These are phyloP conservation scores for Alca torda DNA, from an alignment of 2,797 vertebrate species.

Conservation along the genomic window DNA sequence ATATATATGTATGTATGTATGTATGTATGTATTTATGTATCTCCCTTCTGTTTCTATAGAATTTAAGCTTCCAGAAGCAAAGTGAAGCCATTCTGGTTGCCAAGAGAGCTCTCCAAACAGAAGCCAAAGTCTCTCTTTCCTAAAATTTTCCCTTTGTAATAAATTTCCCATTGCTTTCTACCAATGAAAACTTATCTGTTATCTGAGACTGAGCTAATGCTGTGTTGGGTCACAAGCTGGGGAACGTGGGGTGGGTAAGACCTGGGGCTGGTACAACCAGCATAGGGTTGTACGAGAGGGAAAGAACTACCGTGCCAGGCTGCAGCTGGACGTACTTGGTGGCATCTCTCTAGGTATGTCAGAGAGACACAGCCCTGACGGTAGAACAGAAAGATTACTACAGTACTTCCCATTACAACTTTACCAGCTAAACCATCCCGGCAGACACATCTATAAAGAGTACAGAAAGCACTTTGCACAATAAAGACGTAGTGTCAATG, in stretches of 20 bases:
- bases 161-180: not conserved
- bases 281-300: not conserved
- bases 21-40: not conserved
- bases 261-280: not conserved
- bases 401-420: not conserved
- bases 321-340: not conserved
- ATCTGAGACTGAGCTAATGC: not conserved
- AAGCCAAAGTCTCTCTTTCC: not conserved
- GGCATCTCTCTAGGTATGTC: not conserved
- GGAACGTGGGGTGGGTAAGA: not conserved
- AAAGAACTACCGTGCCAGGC: not conserved
- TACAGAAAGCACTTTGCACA: not conserved
- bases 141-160: not conserved
- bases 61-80: not conserved
- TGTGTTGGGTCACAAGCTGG: not conserved
- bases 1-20: no score
- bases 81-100: not conserved
- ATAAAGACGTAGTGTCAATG: not conserved
- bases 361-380: not conserved
- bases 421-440: not conserved
- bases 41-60: not conserved
- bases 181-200: not conserved
- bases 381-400: not conserved
- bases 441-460: not conserved
- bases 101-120: not conserved